phyloP scores from a whole-genome alignment of 2,888 invertebrate genomes.

The Trisateles emortualis region DNA sequence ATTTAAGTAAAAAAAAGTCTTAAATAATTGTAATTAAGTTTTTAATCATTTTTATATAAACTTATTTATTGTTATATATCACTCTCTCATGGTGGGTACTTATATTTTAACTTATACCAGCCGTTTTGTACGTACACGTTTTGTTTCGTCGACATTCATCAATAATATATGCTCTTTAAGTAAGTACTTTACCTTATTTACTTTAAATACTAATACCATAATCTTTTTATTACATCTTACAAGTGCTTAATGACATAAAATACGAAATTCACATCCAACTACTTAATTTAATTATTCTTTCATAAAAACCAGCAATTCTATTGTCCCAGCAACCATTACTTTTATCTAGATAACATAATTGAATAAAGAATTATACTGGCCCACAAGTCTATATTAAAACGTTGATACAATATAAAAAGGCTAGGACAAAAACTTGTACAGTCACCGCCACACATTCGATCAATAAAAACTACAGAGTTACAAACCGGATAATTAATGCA shows the following conservation, averaged over 20 bases:
- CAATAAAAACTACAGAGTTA: conserved; percentile 40
- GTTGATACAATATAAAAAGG: conserved; percentile 23
- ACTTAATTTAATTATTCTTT: conserved; percentile 2
- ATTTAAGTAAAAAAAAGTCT: too few species aligned
- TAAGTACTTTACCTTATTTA: too few species aligned
- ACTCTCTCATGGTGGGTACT: too few species aligned
- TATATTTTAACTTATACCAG: too few species aligned
- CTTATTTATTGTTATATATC: too few species aligned
- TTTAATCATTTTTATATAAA: too few species aligned
- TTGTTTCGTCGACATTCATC: too few species aligned
- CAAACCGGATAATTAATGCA: conserved; percentile 56
- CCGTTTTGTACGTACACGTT: too few species aligned
- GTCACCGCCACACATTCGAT: conserved; percentile 27
- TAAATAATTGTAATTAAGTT: too few species aligned
- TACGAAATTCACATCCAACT: background rate
- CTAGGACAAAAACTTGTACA: conserved; percentile 25
- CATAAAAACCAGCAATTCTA: conserved; percentile 12
- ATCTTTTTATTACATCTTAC: background rate
- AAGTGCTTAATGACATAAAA: background rate
- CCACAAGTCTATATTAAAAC: conserved; percentile 9
- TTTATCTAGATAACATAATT: conserved; percentile 26
- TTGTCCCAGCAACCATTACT: conserved; percentile 14
- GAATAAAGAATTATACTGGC: conserved; percentile 33
- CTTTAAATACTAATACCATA: too few species aligned
- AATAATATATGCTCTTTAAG: too few species aligned